Evolutionary conservation across 2,888 invertebrate species (phyloP).

Genomic region (Eulithis prunata): DNA sequence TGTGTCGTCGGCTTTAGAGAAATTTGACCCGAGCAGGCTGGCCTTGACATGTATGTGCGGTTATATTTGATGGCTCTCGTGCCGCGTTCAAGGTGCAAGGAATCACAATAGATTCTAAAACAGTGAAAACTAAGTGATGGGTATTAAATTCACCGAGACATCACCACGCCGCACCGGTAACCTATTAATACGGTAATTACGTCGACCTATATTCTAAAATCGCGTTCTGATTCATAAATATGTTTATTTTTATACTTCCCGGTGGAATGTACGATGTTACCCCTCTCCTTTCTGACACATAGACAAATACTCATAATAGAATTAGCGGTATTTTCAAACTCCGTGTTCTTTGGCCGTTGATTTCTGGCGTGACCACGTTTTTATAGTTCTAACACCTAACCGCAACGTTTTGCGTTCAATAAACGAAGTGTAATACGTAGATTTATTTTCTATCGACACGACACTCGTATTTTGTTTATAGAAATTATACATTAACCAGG

Average conservation of each 20-base stretch:
- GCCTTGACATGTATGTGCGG: constrained; percentile 67
- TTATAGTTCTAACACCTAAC: constrained; percentile 1
- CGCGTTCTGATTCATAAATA: constrained; percentile 32
- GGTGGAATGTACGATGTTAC: constrained; percentile 33
- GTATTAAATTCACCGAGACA: constrained; percentile 6
- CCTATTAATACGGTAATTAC: constrained; percentile 21
- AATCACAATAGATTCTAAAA: constrained; percentile 37
- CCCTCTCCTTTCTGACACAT: constrained; percentile 22
- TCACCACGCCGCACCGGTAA: constrained; percentile 27
- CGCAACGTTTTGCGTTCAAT: background rate
- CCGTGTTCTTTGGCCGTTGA: background rate
- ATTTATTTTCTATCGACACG: constrained; percentile 5
- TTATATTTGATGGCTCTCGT: constrained; percentile 58
- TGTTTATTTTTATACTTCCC: constrained; percentile 36
- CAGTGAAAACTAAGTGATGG: constrained; percentile 24
- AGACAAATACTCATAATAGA: constrained; percentile 18
- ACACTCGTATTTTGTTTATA: background rate
- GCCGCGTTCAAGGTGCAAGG: constrained; percentile 56
- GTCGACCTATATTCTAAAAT: constrained; percentile 37
- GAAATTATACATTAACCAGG: background rate
- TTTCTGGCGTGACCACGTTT: constrained; percentile 11
- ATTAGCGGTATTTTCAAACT: constrained; percentile 12
- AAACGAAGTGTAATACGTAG: background rate
- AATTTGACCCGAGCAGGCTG: constrained; percentile 45
- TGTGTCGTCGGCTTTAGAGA: constrained; percentile 36